Percentiles rank a stretch among this genome's conserved stretches.
phyloP scores from a whole-genome alignment of 1,140 invertebrate species.

The Leucophenga varia region DNA sequence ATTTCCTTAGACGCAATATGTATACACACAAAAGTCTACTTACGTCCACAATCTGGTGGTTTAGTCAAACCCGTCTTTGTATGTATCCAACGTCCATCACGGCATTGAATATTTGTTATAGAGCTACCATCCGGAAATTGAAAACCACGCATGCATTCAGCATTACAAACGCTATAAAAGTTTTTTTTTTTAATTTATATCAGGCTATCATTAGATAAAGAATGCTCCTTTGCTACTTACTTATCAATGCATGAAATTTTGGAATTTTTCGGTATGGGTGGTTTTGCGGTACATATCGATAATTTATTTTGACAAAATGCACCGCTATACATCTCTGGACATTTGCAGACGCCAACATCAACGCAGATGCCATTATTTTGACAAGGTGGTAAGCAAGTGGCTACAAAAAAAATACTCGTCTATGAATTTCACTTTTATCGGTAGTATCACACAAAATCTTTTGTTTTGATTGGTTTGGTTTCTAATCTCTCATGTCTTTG shows the following conservation, averaged over 20 bases:
- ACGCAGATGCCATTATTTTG: slow-evolving; percentile 78
- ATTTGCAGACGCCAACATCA: slow-evolving; percentile 70
- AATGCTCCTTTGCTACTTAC: slow-evolving; percentile 58
- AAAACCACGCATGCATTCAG: slow-evolving; percentile 63
- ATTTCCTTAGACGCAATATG: background rate
- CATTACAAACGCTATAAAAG: slow-evolving; percentile 57
- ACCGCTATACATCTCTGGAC: slow-evolving; percentile 71
- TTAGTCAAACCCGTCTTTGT: slow-evolving; percentile 57
- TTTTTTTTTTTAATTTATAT: background rate
- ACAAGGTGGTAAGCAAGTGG: slow-evolving; percentile 71
- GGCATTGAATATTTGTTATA: slow-evolving; percentile 63
- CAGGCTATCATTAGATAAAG: background rate
- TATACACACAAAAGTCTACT: slow-evolving; percentile 19
- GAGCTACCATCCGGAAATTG: slow-evolving; percentile 66
- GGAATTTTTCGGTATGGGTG: slow-evolving; percentile 67
- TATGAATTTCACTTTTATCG: too few relatives aligned
- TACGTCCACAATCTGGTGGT: slow-evolving; percentile 67
- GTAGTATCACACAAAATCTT: too few relatives aligned
- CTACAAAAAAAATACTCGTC: too few relatives aligned
- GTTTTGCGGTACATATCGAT: slow-evolving; percentile 67
- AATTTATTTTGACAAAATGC: slow-evolving; percentile 74
- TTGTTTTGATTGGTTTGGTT: too few relatives aligned
- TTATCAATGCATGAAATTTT: slow-evolving; percentile 64
- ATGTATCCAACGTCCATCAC: slow-evolving; percentile 64
- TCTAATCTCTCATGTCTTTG: too few relatives aligned